These are phyloP conservation scores for Lordiphosa collinella DNA, from an alignment of 1,140 invertebrate species.

Conservation along the genomic window DNA sequence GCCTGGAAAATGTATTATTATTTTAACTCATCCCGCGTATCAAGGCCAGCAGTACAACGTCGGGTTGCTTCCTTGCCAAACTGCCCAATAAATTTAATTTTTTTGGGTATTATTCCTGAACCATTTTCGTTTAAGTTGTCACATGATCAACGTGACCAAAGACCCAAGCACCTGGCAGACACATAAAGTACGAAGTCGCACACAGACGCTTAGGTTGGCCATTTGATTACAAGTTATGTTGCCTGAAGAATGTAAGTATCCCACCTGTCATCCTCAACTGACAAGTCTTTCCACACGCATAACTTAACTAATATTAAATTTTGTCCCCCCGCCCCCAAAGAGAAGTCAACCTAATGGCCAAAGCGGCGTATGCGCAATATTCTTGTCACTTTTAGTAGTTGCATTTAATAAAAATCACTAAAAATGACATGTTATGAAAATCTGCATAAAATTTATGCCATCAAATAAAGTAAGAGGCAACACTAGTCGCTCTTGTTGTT, in stretches of 20 bases:
- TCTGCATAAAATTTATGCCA: slow-evolving; percentile 73
- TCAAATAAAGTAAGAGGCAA: slow-evolving; percentile 47
- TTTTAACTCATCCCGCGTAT: no score
- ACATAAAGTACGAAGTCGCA: slow-evolving; percentile 53
- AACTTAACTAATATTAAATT: slow-evolving; percentile 59
- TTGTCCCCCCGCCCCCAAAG: slow-evolving; percentile 7
- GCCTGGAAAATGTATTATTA: no score
- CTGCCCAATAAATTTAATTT: no score
- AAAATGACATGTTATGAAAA: slow-evolving; percentile 65
- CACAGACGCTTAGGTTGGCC: not conserved
- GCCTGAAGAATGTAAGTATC: slow-evolving; percentile 23
- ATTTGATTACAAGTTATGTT: slow-evolving; percentile 65
- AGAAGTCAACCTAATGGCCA: slow-evolving; percentile 5
- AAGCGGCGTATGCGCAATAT: slow-evolving; percentile 70
- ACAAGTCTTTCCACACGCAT: slow-evolving; percentile 30
- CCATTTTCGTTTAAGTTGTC: slow-evolving; percentile 2
- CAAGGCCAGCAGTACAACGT: no score
- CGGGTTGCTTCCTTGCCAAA: no score
- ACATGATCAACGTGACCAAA: slow-evolving; percentile 66
- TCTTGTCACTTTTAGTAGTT: slow-evolving; percentile 58
- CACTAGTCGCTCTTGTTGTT: slow-evolving; percentile 1
- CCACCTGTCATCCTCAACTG: slow-evolving; percentile 74
- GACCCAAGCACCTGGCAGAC: slow-evolving; percentile 52
- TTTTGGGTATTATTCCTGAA: no score
- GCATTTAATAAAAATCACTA: slow-evolving; percentile 76